These are phyloP conservation scores for Neomonachus schauinslandi DNA, from an alignment of 2,113 vertebrate species.

Conservation along the genomic window DNA sequence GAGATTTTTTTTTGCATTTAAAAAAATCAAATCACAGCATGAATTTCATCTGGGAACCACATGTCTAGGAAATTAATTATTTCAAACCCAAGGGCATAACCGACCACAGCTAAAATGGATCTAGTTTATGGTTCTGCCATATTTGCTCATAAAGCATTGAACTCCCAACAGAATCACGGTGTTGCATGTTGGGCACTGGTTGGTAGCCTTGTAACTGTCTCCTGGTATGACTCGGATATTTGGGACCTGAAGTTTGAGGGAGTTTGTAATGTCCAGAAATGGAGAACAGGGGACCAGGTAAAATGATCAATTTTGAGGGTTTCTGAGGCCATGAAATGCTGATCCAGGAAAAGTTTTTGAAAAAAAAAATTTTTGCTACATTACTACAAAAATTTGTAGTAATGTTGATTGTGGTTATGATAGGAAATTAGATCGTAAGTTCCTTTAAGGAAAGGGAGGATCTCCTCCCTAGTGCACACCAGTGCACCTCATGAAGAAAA, in stretches of 20 bases:
- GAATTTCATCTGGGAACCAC: conserved; percentile 75
- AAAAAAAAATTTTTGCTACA: not conserved
- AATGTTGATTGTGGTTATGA: not conserved
- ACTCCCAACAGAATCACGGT: not conserved
- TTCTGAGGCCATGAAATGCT: not conserved
- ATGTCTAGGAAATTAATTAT: conserved; percentile 72
- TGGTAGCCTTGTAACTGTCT: not conserved
- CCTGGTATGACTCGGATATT: not conserved
- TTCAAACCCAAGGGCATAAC: conserved; percentile 58
- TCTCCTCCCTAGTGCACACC: not conserved
- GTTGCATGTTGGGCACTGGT: not conserved
- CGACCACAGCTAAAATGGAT: conserved; percentile 30
- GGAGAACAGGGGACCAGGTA: not conserved
- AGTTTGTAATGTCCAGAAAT: not conserved
- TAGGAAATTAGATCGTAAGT: conserved; percentile 15
- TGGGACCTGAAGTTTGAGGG: not conserved
- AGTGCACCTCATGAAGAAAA: not conserved
- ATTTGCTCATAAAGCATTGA: not conserved
- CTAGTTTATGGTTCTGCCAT: conserved; percentile 23
- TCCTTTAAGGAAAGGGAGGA: conserved; percentile 30
- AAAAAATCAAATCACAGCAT: conserved; percentile 73
- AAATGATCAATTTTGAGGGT: conserved; percentile 6
- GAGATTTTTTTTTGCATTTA: conserved; percentile 59
- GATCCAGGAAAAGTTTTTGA: conserved; percentile 3
- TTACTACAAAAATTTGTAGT: not conserved